phyloP scores from a whole-genome alignment of 2,888 invertebrate genomes.

The Noctuana brunneofusca region DNA sequence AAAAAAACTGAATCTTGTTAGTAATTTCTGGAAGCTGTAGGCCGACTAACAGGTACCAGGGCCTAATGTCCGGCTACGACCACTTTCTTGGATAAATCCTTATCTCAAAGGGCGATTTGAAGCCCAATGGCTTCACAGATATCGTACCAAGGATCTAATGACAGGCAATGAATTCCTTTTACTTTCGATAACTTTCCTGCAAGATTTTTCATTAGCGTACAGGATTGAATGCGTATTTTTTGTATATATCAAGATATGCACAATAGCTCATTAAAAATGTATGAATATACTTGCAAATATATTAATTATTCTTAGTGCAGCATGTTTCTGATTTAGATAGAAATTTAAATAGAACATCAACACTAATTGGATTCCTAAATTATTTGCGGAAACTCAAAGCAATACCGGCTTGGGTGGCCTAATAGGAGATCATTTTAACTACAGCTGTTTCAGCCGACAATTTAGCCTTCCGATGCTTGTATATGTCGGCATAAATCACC shows the following conservation, averaged over 20 bases:
- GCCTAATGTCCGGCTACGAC: conserved; percentile 44
- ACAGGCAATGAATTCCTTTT: conserved; percentile 24
- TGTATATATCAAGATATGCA: neutral
- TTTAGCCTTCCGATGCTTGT: conserved; percentile 19
- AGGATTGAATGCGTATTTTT: neutral
- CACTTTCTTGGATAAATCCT: conserved; percentile 59
- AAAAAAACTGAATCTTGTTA: neutral
- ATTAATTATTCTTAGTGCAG: no score
- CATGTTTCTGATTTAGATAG: no score
- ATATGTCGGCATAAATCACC: conserved; percentile 25
- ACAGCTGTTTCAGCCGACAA: conserved; percentile 16
- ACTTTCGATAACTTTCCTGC: conserved; percentile 14
- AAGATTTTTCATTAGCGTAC: conserved; percentile 8
- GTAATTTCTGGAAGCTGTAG: conserved; percentile 12
- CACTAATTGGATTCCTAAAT: conserved; percentile 20
- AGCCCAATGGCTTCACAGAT: conserved; percentile 38
- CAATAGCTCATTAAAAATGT: neutral
- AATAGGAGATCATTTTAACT: conserved; percentile 11
- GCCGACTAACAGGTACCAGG: conserved; percentile 36
- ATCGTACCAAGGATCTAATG: conserved; percentile 28
- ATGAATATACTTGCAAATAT: no score
- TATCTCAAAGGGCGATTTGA: conserved; percentile 42
- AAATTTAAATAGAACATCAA: conserved; percentile 8
- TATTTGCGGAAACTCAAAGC: conserved; percentile 13
- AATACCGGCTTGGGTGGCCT: conserved; percentile 23